Conservation (phyloP, 2,113 vertebrate genomes). For the Bothrops jararaca region DNA sequence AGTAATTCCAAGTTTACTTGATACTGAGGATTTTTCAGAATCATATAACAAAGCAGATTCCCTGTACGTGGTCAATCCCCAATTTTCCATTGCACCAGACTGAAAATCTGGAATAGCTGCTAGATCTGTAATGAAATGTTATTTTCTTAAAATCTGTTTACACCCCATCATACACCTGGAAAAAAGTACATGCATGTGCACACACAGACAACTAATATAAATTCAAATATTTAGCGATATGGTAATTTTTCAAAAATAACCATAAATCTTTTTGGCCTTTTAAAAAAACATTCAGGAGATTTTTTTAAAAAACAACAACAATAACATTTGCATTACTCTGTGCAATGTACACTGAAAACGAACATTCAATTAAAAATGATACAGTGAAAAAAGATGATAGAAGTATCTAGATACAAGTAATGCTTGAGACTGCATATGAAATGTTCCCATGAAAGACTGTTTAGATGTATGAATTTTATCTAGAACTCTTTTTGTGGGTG, state of each 20-base stretch:
- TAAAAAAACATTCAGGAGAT: neutral
- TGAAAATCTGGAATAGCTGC: constrained; percentile 81
- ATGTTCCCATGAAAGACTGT: neutral
- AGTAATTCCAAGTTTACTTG: constrained; percentile 71
- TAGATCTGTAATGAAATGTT: constrained; percentile 66
- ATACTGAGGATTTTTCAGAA: constrained; percentile 69
- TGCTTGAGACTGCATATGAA: neutral
- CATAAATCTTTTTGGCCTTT: neutral
- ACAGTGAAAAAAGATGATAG: neutral
- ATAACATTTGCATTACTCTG: neutral
- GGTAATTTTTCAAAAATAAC: neutral
- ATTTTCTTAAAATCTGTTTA: neutral
- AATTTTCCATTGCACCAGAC: constrained; percentile 81
- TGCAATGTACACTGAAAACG: neutral
- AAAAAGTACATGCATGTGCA: neutral
- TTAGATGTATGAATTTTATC: too few relatives aligned
- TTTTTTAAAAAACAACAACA: neutral
- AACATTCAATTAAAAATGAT: neutral
- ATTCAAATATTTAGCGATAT: neutral
- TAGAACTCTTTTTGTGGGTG: neutral
- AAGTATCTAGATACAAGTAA: neutral
- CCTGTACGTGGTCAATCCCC: constrained; percentile 77
- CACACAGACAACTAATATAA: neutral
- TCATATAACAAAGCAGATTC: constrained; percentile 73
- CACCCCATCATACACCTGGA: neutral